Conservation (phyloP, 2,888 invertebrate genomes). For the Tenthredo distinguenda region DNA sequence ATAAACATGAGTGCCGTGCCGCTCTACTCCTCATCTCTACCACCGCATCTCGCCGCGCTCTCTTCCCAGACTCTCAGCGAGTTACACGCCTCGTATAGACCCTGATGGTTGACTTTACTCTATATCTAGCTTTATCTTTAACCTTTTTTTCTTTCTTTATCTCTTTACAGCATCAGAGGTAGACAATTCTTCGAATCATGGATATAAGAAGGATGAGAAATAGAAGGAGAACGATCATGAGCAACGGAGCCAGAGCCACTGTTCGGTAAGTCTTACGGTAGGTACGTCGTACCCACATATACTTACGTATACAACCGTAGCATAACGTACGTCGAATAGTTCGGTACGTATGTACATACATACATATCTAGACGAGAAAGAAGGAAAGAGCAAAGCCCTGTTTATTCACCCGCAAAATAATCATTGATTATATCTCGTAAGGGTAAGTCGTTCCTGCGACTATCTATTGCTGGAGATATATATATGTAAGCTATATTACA, state of each 20-base stretch:
- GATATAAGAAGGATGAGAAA: not conserved
- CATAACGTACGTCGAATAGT: not conserved
- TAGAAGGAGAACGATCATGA: not conserved
- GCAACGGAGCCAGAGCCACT: not conserved
- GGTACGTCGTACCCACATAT: not conserved
- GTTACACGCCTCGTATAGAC: slow-evolving; percentile 58
- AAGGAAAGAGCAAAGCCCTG: not conserved
- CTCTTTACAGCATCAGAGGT: not conserved
- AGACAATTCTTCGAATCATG: slow-evolving; percentile 2
- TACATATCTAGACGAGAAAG: not conserved
- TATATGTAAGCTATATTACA: not conserved
- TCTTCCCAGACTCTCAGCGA: slow-evolving; percentile 58
- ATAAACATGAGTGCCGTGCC: slow-evolving; percentile 75
- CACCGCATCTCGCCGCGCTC: slow-evolving; percentile 55
- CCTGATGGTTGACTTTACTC: slow-evolving; percentile 14
- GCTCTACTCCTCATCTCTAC: slow-evolving; percentile 60
- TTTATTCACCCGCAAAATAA: slow-evolving; percentile 19
- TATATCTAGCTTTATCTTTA: not conserved
- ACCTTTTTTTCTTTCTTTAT: not conserved
- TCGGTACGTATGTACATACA: not conserved
- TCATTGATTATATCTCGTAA: slow-evolving; percentile 32
- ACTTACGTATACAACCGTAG: not conserved
- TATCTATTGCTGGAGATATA: not conserved
- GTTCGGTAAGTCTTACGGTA: not conserved
- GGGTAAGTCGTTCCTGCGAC: not conserved